phyloP scores from a whole-genome alignment of 2,888 invertebrate species.

The Exocentrus adspersus region DNA sequence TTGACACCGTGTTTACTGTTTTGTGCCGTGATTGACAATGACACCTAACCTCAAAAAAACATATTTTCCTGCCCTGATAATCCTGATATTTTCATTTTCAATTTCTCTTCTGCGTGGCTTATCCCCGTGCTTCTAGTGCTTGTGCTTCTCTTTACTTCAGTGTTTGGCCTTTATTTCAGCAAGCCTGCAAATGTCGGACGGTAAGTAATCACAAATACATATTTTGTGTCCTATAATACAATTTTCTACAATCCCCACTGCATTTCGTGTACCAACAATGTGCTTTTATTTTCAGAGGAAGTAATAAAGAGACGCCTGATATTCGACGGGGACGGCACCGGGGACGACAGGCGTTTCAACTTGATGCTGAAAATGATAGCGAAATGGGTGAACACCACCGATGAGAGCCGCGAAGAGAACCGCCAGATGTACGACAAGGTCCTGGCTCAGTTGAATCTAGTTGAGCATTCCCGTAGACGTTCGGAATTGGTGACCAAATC shows the following conservation, averaged over 20 bases:
- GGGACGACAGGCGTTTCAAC: slow-evolving; percentile 91
- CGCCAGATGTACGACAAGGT: slow-evolving; percentile 81
- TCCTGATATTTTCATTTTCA: too few species aligned
- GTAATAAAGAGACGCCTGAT: slow-evolving; percentile 89
- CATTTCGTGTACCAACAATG: too few species aligned
- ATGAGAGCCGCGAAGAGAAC: slow-evolving; percentile 74
- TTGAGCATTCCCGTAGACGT: slow-evolving; percentile 88
- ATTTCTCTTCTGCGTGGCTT: too few species aligned
- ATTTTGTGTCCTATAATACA: too few species aligned
- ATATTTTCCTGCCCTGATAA: too few species aligned
- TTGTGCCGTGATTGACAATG: too few species aligned
- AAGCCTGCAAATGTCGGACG: too few species aligned
- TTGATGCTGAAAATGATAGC: slow-evolving; percentile 84
- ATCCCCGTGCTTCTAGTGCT: too few species aligned
- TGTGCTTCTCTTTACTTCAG: not conserved
- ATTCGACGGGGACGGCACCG: slow-evolving; percentile 97
- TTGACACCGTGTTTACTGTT: too few species aligned
- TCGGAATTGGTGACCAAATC: slow-evolving; percentile 82
- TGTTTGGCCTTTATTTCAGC: not conserved
- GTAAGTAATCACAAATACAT: too few species aligned
- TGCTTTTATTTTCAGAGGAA: slow-evolving; percentile 78
- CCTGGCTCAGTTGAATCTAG: slow-evolving; percentile 84
- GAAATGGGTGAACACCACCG: slow-evolving; percentile 79
- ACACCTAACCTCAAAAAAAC: too few species aligned
- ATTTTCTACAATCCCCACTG: too few species aligned